phyloP scores from a whole-genome alignment of 2,888 invertebrate species.

The Cryptophagus acutangulus region DNA sequence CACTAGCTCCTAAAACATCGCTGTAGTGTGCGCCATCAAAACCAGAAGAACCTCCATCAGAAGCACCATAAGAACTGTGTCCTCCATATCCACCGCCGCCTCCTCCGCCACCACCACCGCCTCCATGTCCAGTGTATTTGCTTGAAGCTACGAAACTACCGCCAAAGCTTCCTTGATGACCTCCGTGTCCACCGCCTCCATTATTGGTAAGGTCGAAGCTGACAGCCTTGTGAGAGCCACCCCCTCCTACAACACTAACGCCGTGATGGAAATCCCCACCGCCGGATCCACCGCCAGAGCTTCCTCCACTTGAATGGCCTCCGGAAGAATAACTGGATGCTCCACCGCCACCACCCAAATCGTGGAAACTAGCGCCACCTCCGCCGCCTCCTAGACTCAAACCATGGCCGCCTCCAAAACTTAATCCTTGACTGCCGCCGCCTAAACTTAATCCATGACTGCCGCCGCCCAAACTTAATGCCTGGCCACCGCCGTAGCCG shows the following conservation, averaged over 20 bases:
- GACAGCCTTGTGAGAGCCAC: slow-evolving; percentile 28
- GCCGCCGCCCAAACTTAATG: slow-evolving; percentile 16
- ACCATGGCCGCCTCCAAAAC: slow-evolving; percentile 1
- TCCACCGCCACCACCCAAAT: slow-evolving; percentile 16
- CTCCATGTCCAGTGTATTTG: slow-evolving; percentile 31
- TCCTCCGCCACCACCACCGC: slow-evolving; percentile 22
- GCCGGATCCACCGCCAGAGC: slow-evolving; percentile 23
- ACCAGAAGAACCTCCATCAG: slow-evolving; percentile 14
- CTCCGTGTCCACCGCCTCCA: slow-evolving; percentile 13
- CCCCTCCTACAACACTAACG: slow-evolving; percentile 30
- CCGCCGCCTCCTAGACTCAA: not conserved
- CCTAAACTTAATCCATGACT: slow-evolving; percentile 6
- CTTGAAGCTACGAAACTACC: slow-evolving; percentile 34
- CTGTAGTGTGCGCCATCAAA: slow-evolving; percentile 30
- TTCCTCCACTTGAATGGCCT: slow-evolving; percentile 11
- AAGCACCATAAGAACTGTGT: slow-evolving; percentile 13
- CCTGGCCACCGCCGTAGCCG: slow-evolving; percentile 16
- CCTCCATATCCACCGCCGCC: slow-evolving; percentile 14
- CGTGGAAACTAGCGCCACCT: slow-evolving; percentile 8
- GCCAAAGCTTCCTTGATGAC: slow-evolving; percentile 30
- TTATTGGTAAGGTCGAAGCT: slow-evolving; percentile 32
- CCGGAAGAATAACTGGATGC: too few species aligned
- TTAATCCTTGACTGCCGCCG: not conserved
- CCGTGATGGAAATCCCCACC: slow-evolving; percentile 34
- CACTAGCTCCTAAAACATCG: slow-evolving; percentile 29